Conservation (phyloP, 2,797 vertebrate genomes). For the Hemibagrus guttatus region DNA sequence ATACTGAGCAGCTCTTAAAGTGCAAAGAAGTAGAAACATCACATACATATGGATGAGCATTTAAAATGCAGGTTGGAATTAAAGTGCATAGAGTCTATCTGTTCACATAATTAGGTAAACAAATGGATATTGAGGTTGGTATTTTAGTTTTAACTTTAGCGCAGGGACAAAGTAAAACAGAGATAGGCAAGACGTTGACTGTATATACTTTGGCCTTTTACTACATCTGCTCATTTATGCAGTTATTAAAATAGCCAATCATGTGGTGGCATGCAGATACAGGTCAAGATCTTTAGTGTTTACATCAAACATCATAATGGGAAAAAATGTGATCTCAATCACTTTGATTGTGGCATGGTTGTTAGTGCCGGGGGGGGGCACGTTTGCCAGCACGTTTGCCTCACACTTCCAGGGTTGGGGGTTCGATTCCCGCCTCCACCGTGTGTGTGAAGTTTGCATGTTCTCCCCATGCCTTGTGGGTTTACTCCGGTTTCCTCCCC, state of each 20-base stretch:
- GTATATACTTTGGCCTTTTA: background rate
- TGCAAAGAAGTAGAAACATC: slow-evolving; percentile 6
- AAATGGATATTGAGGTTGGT: background rate
- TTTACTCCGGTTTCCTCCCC: too few relatives aligned
- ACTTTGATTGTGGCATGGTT: background rate
- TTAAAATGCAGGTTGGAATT: background rate
- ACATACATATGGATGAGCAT: background rate
- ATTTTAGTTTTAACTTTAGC: background rate
- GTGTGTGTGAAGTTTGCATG: too few relatives aligned
- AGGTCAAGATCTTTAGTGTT: background rate
- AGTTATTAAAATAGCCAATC: background rate
- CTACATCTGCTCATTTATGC: background rate
- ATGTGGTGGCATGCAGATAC: background rate
- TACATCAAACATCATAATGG: background rate
- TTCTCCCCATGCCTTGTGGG: too few relatives aligned
- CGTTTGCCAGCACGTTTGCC: too few relatives aligned
- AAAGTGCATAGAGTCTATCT: background rate
- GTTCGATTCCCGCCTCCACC: too few relatives aligned
- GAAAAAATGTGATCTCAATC: background rate
- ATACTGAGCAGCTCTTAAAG: background rate
- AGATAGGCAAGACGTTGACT: background rate
- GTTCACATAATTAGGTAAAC: background rate
- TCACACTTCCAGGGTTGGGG: too few relatives aligned
- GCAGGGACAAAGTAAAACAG: background rate
- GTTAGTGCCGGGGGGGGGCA: too few relatives aligned